Conservation (phyloP, 2,113 vertebrate species). For the Spizaetus ornatus region DNA sequence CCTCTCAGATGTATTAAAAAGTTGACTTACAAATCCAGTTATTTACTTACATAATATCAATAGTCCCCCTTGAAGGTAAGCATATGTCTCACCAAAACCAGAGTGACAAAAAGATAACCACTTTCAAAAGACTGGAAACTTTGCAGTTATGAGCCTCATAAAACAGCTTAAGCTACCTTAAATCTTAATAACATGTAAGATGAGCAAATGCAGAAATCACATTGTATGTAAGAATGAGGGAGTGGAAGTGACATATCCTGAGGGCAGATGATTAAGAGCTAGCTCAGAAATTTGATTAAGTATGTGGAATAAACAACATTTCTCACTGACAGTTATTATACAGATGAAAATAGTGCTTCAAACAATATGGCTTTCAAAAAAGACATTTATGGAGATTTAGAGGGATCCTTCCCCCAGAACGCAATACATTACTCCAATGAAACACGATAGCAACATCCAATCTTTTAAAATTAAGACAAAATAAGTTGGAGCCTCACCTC, state of each 20-base stretch:
- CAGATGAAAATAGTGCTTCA: background rate
- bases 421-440: background rate
- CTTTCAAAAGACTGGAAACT: background rate
- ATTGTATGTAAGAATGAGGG: rapidly evolving
- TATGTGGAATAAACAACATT: background rate
- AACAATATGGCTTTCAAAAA: background rate
- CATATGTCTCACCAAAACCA: background rate
- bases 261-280: background rate
- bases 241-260: background rate
- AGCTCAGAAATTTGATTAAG: background rate
- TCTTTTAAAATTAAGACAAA: background rate
- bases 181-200: background rate
- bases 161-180: background rate
- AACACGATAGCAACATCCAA: background rate
- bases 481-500: background rate
- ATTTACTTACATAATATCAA: background rate
- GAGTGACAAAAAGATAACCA: background rate
- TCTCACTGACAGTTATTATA: background rate
- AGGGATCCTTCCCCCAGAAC: background rate
- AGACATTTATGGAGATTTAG: background rate
- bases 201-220: background rate
- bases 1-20: background rate
- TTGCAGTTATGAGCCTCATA: background rate
- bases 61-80: background rate
- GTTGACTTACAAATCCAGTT: background rate